Percentiles rank a stretch among this genome's conserved stretches.
Evolutionary conservation across 2,888 invertebrate species (phyloP).

Genomic region (Metacarcinus magister): DNA sequence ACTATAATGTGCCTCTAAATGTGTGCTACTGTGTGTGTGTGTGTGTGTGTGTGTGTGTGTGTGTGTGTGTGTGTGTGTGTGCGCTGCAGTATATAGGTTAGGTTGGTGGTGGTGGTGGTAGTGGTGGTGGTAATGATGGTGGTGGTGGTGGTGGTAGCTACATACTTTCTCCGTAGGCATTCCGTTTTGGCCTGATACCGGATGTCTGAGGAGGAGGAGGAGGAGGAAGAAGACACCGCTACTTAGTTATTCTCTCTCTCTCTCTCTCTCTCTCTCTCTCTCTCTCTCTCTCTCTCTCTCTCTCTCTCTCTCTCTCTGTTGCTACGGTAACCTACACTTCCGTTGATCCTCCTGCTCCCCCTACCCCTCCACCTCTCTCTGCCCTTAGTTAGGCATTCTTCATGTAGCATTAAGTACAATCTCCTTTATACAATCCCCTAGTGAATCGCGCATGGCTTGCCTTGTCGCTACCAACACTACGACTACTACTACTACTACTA

Average conservation of each 20-base stretch:
- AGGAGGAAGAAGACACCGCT: background rate
- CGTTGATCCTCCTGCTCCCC: slow-evolving; percentile 9
- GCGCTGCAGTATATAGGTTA: slow-evolving; percentile 46
- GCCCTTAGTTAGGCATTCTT: background rate
- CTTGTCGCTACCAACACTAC: background rate
- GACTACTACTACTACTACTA: background rate
- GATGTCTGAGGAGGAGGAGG: slow-evolving; percentile 27
- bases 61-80: slow-evolving; percentile 45
- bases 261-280: slow-evolving; percentile 49
- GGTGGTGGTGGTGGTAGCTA: background rate
- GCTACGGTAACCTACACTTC: slow-evolving; percentile 54
- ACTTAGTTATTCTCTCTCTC: slow-evolving; percentile 34
- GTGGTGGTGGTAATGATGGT: background rate
- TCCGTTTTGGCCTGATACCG: slow-evolving; percentile 34
- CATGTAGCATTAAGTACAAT: background rate
- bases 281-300: slow-evolving; percentile 57
- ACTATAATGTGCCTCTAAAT: background rate
- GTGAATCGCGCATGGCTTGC: background rate
- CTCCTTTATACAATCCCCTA: background rate
- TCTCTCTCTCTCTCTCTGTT: slow-evolving; percentile 42
- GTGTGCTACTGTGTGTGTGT: slow-evolving; percentile 21
- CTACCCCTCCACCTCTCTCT: background rate
- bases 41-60: slow-evolving; percentile 43
- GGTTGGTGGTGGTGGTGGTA: no score
- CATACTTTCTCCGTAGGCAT: slow-evolving; percentile 46